phyloP scores from a whole-genome alignment of 2,113 vertebrate species.

The Alligator mississippiensis region DNA sequence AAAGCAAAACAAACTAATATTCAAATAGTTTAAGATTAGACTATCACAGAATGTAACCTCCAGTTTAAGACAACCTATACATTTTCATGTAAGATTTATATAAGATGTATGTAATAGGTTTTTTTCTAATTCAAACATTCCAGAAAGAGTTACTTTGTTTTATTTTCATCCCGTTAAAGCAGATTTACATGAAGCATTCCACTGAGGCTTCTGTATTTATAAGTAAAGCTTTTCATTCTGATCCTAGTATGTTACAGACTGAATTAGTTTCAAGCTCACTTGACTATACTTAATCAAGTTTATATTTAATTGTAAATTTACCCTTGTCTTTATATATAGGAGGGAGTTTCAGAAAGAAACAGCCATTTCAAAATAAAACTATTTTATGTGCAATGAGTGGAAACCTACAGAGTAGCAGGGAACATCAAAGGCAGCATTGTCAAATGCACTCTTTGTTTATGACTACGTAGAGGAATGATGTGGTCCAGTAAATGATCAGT shows the following conservation, averaged over 20 bases:
- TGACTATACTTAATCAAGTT: background rate
- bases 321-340: background rate
- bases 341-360: too few relatives aligned
- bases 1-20: background rate
- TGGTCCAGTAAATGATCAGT: too few relatives aligned
- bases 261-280: background rate
- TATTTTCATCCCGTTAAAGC: background rate
- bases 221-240: background rate
- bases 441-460: too few relatives aligned
- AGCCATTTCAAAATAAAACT: too few relatives aligned
- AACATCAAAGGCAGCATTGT: too few relatives aligned
- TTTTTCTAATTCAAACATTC: fast-evolving
- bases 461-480: too few relatives aligned
- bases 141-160: background rate
- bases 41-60: background rate
- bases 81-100: fast-evolving
- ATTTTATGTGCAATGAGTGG: too few relatives aligned
- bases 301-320: background rate
- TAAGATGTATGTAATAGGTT: background rate
- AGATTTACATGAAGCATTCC: background rate
- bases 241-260: background rate
- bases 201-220: fast-evolving
- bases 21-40: fast-evolving
- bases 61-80: fast-evolving
- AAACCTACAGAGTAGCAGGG: too few relatives aligned